Conservation (phyloP, 2,888 invertebrate species). For the Macrophya annulata region DNA sequence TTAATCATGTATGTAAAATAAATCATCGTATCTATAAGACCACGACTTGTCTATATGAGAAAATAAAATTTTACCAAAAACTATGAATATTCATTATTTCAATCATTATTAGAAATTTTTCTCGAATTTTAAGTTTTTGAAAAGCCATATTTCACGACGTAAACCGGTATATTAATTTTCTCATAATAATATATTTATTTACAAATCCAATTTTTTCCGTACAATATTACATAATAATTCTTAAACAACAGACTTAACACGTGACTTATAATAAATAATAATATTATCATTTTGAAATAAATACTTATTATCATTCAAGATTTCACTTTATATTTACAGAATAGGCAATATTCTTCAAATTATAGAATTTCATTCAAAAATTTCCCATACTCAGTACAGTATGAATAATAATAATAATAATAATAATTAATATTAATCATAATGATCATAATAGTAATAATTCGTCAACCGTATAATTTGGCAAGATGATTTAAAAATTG, state of each 20-base stretch:
- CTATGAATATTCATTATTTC: not conserved
- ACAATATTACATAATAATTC: conserved; percentile 64
- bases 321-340: conserved; percentile 62
- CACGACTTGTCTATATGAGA: not conserved
- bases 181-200: conserved; percentile 73
- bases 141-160: not conserved
- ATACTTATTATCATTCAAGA: conserved; percentile 67
- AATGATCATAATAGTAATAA: not conserved
- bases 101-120: not conserved
- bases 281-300: conserved; percentile 71
- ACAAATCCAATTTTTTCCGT: conserved; percentile 70
- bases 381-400: conserved; percentile 43
- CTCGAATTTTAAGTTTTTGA: not conserved
- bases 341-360: conserved; percentile 18
- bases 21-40: not conserved
- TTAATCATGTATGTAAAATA: not conserved
- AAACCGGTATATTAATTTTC: not conserved
- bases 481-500: conserved; percentile 58
- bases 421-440: not conserved
- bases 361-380: conserved; percentile 19
- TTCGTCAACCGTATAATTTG: conserved; percentile 55
- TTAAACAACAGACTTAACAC: conserved; percentile 66
- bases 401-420: not conserved
- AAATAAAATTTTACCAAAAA: conserved; percentile 12
- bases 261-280: conserved; percentile 73